Conservation (phyloP, 2,888 invertebrate genomes). For the Drosophila vallismaia region DNA sequence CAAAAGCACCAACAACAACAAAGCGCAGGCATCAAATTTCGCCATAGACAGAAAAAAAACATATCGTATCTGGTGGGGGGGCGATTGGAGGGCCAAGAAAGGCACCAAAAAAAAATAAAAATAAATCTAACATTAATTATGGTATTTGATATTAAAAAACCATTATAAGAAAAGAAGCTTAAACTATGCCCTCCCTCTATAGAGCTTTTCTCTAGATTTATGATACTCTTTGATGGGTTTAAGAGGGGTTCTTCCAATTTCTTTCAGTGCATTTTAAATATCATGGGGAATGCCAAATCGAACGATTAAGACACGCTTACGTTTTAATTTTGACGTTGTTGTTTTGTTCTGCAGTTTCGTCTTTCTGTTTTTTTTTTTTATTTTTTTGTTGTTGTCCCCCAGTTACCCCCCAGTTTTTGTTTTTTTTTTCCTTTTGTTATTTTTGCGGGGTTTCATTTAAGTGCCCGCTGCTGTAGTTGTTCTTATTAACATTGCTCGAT, state of each 20-base stretch:
- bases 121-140: background rate
- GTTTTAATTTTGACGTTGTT: slow-evolving; percentile 50
- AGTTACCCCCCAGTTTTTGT: slow-evolving; percentile 12
- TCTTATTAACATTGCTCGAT: slow-evolving; percentile 44
- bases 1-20: slow-evolving; percentile 42
- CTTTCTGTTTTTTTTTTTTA: slow-evolving; percentile 15
- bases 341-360: slow-evolving; percentile 33
- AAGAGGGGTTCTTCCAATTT: background rate
- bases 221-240: too few species aligned
- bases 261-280: background rate
- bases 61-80: background rate
- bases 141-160: background rate
- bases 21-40: slow-evolving; percentile 63
- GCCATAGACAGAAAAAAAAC: slow-evolving; percentile 33
- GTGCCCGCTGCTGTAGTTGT: slow-evolving; percentile 38
- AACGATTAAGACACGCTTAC: slow-evolving; percentile 62
- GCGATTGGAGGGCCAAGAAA: background rate
- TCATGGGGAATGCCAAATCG: slow-evolving; percentile 52
- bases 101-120: slow-evolving; percentile 18
- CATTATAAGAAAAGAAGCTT: background rate
- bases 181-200: background rate
- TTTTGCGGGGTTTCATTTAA: slow-evolving; percentile 67
- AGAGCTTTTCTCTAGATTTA: background rate
- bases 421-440: slow-evolving; percentile 48
- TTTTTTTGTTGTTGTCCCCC: slow-evolving; percentile 5